phyloP scores from a whole-genome alignment of 2,797 vertebrate genomes.

The Apodemus agrarius region DNA sequence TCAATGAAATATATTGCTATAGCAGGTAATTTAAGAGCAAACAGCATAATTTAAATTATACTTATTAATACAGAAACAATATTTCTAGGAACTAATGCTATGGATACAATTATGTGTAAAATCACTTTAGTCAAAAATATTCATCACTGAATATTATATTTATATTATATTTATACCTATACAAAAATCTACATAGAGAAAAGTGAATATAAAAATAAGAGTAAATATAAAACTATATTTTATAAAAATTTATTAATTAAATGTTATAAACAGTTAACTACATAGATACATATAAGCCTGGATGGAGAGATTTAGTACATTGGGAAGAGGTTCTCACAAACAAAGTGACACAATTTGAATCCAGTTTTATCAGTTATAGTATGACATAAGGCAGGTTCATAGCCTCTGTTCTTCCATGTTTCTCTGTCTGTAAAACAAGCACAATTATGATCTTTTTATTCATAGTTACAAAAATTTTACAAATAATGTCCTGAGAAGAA shows the following conservation, averaged over 20 bases:
- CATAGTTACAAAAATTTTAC: not conserved
- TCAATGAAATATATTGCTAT: not conserved
- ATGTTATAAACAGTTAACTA: not conserved
- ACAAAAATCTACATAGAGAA: not conserved
- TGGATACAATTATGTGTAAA: not conserved
- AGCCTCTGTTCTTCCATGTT: not conserved
- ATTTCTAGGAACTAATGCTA: constrained; percentile 42
- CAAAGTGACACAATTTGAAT: not conserved
- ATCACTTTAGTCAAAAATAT: constrained; percentile 12
- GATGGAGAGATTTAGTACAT: not conserved
- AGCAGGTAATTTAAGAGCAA: not conserved
- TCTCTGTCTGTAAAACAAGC: not conserved
- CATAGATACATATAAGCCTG: not conserved
- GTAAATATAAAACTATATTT: not conserved
- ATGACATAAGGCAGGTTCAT: not conserved
- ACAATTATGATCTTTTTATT: not conserved
- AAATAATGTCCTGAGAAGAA: not conserved
- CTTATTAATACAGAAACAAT: not conserved
- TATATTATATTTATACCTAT: not conserved
- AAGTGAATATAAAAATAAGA: not conserved
- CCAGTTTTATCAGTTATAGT: not conserved
- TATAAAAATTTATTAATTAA: constrained; percentile 32
- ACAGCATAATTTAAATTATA: constrained; percentile 58
- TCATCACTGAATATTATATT: constrained; percentile 22
- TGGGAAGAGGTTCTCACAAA: constrained; percentile 10